These are phyloP conservation scores for Diplogasteroides magnus DNA, from an alignment of 1,140 invertebrate species.

Conservation along the genomic window DNA sequence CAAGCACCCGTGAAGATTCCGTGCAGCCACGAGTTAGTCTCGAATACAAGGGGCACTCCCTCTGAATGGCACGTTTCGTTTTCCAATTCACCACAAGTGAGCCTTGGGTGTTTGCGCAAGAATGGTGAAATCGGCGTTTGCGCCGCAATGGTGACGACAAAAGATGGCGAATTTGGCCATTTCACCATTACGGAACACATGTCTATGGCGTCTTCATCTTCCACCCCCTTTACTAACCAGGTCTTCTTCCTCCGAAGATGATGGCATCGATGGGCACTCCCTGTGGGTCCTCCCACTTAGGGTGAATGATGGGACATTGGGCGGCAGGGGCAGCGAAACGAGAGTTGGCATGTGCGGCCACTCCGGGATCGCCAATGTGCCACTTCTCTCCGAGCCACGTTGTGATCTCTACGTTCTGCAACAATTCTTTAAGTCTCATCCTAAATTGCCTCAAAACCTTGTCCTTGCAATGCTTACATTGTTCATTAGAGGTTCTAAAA, in stretches of 20 bases:
- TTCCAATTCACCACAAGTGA: no score
- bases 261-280: constrained; percentile 24
- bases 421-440: no score
- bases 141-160: no score
- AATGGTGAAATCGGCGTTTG: no score
- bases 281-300: constrained; percentile 20
- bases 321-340: constrained; percentile 20
- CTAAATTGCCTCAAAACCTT: no score
- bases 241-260: constrained; percentile 15
- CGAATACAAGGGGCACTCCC: constrained; percentile 18
- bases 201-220: background rate
- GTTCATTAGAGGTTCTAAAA: no score
- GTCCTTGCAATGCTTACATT: no score
- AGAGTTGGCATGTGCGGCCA: constrained; percentile 18
- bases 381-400: constrained; percentile 20
- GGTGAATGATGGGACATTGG: constrained; percentile 15
- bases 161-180: no score
- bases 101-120: no score
- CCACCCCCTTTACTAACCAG: background rate
- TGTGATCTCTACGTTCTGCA: constrained; percentile 18
- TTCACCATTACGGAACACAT: no score
- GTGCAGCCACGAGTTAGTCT: constrained; percentile 16
- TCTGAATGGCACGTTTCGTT: constrained; percentile 21
- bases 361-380: constrained; percentile 13
- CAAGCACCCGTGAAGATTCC: constrained; percentile 14